Evolutionary conservation across 1,140 invertebrate genomes (phyloP), one percentile per base, ranked within the genome.

Genomic region (Lethrus apterus): DNA sequence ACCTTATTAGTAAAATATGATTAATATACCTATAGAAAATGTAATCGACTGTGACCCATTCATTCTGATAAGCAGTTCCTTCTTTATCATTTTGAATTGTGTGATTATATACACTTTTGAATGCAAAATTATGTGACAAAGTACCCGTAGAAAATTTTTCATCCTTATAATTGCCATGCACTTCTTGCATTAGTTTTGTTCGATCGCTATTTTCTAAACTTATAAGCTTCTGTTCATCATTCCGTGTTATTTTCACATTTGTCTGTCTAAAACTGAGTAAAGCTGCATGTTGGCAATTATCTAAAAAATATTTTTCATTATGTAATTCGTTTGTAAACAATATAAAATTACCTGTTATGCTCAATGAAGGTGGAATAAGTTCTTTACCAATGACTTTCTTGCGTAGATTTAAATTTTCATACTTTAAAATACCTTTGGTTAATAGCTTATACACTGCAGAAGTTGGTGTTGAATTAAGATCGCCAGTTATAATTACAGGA

Each of bases 401-500:
- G 40, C 54, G 50, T 15, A 20, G 48, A 8, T 59, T 56, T 59
- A 74, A 70, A 32, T 70, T 70, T 29, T 67, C 57, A 56, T 79
- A 84, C 51, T 77, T 63, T 3, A 89, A 67, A 29, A 66, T 57
- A 13, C 87, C 87, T n/a, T 70, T 68, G 0, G 72, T 75, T 31
- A 93, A 65, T 33, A 92, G 80, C 36, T 80, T 67, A 55, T 89
- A 83, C 0, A 93, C 74, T 3, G 77, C 70, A 24, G 81, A 82
- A 30, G 79, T 61, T 0, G 86, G 83, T 49, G 77, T 69, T 4
- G 84, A 78, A 69, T 98, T 98, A 38, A 96, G 86, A 66, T 98
- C 93, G 0, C 93, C 93, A 7, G 86, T 84, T 33, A 96, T 45
- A 45, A 97, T 79, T 2, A 89, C 75, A 0, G 93, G 91, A 34